These are phyloP conservation scores for Cygnus buccinator DNA, from an alignment of 2,113 vertebrate species.

Conservation along the genomic window DNA sequence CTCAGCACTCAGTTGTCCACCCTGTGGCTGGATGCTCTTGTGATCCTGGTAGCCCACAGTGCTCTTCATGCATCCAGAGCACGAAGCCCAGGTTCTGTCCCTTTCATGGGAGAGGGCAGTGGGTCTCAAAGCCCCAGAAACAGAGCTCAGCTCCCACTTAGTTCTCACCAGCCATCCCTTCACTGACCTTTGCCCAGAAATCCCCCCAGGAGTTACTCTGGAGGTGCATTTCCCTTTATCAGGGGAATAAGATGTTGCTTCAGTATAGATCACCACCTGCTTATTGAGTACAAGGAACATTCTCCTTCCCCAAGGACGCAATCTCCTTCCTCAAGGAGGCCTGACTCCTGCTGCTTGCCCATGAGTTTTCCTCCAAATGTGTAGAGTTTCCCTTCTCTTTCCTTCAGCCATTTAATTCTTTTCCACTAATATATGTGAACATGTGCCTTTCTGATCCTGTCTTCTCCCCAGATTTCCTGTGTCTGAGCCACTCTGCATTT, in stretches of 20 bases:
- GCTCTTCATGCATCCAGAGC: neutral
- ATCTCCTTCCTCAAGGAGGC: neutral
- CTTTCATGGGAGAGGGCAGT: neutral
- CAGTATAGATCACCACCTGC: neutral
- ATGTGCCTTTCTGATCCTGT: neutral
- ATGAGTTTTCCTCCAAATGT: neutral
- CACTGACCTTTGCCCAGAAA: neutral
- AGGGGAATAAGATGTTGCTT: neutral
- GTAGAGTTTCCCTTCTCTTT: neutral
- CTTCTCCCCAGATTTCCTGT: constrained; percentile 40
- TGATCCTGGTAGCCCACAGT: neutral
- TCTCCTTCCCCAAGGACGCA: neutral
- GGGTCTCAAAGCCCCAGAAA: neutral
- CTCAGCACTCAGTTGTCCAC: neutral
- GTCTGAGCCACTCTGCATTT: constrained; percentile 5
- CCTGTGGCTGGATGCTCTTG: neutral
- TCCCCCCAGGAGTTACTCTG: neutral
- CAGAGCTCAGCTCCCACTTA: neutral
- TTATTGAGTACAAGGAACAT: neutral
- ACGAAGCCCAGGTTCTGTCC: neutral
- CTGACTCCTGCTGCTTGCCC: neutral
- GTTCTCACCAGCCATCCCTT: neutral
- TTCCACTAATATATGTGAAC: neutral
- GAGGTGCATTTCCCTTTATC: neutral
- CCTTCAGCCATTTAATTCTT: neutral